Percentiles rank a stretch among this genome's conserved stretches.
These are phyloP conservation scores for Melanargia galathea DNA, from an alignment of 2,888 invertebrate species.

Conservation along the genomic window DNA sequence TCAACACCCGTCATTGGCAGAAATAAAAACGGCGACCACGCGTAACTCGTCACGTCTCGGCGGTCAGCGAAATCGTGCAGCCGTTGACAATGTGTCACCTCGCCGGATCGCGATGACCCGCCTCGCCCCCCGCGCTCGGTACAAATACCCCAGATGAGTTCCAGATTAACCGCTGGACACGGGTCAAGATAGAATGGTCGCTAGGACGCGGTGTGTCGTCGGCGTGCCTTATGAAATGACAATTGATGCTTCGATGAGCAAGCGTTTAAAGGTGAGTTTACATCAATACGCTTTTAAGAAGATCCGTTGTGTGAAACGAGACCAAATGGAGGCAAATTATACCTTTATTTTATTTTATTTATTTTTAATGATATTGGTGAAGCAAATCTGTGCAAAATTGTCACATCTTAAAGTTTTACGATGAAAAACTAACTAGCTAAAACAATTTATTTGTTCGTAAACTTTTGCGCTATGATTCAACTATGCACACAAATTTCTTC, in stretches of 20 bases:
- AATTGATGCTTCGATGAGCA: conserved; percentile 77
- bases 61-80: conserved; percentile 79
- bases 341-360: background rate
- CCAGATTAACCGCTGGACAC: conserved; percentile 42
- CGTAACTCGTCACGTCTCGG: conserved; percentile 80
- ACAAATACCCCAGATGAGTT: conserved; percentile 28
- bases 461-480: too few species aligned
- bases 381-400: too few species aligned
- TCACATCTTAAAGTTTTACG: too few species aligned
- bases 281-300: background rate
- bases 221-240: conserved; percentile 79
- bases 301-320: background rate
- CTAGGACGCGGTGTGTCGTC: conserved; percentile 59
- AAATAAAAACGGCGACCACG: conserved; percentile 81
- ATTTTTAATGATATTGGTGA: background rate
- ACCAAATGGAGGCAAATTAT: background rate
- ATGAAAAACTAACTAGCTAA: too few species aligned
- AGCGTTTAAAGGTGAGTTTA: conserved; percentile 52
- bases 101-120: conserved; percentile 54
- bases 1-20: conserved; percentile 82
- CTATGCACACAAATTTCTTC: too few species aligned
- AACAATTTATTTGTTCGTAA: too few species aligned
- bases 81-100: conserved; percentile 77
- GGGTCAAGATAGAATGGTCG: conserved; percentile 58
- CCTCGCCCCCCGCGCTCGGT: conserved; percentile 47